Evolutionary conservation across 2,113 vertebrate genomes (phyloP).

Genomic region (Gymnocephalus cernua): DNA sequence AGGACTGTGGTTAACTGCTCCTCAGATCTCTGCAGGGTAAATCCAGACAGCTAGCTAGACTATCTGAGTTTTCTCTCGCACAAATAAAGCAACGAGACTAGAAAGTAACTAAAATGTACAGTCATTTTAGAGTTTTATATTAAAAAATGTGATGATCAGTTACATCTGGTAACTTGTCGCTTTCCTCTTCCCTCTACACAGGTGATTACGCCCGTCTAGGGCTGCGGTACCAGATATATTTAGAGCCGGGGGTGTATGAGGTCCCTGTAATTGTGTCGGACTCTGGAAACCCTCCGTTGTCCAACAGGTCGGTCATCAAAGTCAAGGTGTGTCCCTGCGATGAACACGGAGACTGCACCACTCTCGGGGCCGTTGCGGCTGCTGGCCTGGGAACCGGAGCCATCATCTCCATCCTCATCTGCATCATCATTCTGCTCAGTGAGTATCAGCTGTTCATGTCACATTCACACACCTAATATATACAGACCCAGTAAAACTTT

Average conservation of each 20-base stretch:
- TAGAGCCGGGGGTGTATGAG: conserved; percentile 94
- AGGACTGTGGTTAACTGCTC: too few species aligned
- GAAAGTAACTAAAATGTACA: too few species aligned
- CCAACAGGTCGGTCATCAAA: conserved; percentile 93
- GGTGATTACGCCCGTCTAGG: conserved; percentile 94
- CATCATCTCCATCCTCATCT: conserved; percentile 95
- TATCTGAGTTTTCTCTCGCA: too few species aligned
- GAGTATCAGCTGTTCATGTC: conserved; percentile 71
- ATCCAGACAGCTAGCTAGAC: too few species aligned
- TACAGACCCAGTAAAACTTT: too few species aligned
- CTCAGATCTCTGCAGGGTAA: too few species aligned
- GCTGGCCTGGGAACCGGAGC: conserved; percentile 94
- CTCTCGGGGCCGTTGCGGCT: conserved; percentile 90
- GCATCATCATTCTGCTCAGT: conserved; percentile 95
- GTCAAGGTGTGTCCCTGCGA: conserved; percentile 98
- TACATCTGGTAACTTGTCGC: background rate
- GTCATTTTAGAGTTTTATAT: background rate
- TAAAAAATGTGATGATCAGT: background rate
- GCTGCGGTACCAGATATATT: conserved; percentile 88
- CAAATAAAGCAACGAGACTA: too few species aligned
- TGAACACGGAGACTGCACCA: conserved; percentile 94
- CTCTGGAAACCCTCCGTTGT: conserved; percentile 95
- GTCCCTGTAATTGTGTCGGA: conserved; percentile 93
- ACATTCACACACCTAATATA: background rate
- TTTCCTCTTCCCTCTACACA: conserved; percentile 60